Conservation (phyloP, 2,888 invertebrate species). For the Tortricodes alternella region DNA sequence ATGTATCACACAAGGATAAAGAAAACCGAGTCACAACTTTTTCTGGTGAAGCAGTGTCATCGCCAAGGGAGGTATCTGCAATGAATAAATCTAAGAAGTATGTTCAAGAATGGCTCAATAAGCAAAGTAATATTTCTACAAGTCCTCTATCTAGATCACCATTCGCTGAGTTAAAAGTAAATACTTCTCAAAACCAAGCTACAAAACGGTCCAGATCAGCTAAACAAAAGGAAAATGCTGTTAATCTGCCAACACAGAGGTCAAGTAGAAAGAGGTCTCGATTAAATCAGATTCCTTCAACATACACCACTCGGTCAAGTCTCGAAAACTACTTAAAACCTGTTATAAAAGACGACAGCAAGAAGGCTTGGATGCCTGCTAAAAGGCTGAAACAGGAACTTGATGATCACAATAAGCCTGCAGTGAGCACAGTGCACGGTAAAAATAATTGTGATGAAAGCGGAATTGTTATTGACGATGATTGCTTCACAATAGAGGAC, state of each 20-base stretch:
- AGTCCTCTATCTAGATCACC: slow-evolving; percentile 52
- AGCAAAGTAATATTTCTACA: slow-evolving; percentile 41
- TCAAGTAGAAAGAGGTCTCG: slow-evolving; percentile 29
- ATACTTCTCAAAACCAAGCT: slow-evolving; percentile 32
- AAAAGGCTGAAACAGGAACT: slow-evolving; percentile 31
- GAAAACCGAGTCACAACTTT: slow-evolving; percentile 47
- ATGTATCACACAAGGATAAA: slow-evolving; percentile 41
- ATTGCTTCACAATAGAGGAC: slow-evolving; percentile 57
- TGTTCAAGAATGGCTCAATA: slow-evolving; percentile 66
- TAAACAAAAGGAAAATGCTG: slow-evolving; percentile 20
- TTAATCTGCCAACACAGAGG: not conserved
- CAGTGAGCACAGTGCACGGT: slow-evolving; percentile 9
- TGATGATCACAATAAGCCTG: not conserved
- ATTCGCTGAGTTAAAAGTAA: slow-evolving; percentile 61
- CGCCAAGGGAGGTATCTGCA: slow-evolving; percentile 36
- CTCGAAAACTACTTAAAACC: slow-evolving; percentile 28
- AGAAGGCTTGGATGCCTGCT: slow-evolving; percentile 24
- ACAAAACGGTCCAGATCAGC: not conserved
- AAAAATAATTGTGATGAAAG: slow-evolving; percentile 54
- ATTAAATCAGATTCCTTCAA: slow-evolving; percentile 36
- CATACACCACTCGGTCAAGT: slow-evolving; percentile 21
- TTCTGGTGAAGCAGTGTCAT: slow-evolving; percentile 55
- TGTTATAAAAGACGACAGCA: slow-evolving; percentile 14
- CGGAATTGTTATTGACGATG: slow-evolving; percentile 61
- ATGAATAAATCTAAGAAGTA: slow-evolving; percentile 58